Percentiles rank a stretch among this genome's conserved stretches.
Evolutionary conservation across 2,797 vertebrate species (phyloP).

Genomic region (Aphelocoma californica): DNA sequence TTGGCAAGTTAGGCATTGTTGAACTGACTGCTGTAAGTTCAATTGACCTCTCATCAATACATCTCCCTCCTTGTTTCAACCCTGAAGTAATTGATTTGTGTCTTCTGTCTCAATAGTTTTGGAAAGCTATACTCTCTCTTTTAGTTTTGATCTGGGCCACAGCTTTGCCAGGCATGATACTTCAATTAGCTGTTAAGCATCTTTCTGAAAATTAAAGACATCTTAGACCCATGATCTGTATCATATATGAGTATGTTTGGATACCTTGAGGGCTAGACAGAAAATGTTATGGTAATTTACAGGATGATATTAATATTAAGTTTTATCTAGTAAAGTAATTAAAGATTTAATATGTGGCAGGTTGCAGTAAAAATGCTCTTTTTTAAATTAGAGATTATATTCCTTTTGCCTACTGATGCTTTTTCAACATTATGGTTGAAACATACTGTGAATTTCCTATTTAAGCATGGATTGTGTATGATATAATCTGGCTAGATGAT

Average conservation of each 20-base stretch:
- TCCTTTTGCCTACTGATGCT: neutral
- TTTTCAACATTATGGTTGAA: conserved; percentile 36
- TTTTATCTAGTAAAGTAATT: conserved; percentile 70
- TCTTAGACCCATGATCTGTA: conserved; percentile 55
- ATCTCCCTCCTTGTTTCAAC: neutral
- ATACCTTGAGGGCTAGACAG: conserved; percentile 66
- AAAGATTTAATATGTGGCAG: conserved; percentile 60
- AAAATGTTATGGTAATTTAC: conserved; percentile 67
- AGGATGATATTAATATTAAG: conserved; percentile 62
- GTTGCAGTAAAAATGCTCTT: conserved; percentile 51
- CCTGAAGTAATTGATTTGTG: neutral
- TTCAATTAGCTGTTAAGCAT: conserved; percentile 72
- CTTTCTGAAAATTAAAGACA: conserved; percentile 69
- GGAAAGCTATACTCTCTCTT: neutral
- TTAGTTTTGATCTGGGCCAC: conserved; percentile 22
- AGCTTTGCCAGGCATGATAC: conserved; percentile 12
- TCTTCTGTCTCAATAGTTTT: neutral
- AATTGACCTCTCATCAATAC: neutral
- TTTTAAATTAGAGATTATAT: conserved; percentile 48
- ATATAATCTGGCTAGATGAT: neutral
- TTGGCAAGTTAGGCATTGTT: neutral
- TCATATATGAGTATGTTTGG: conserved; percentile 53
- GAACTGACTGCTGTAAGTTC: neutral
- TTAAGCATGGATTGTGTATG: neutral
- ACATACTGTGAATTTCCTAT: neutral